Base-by-base conservation (phyloP, 2,888 invertebrate species). In the Caenorhabditis sp. region DNA sequence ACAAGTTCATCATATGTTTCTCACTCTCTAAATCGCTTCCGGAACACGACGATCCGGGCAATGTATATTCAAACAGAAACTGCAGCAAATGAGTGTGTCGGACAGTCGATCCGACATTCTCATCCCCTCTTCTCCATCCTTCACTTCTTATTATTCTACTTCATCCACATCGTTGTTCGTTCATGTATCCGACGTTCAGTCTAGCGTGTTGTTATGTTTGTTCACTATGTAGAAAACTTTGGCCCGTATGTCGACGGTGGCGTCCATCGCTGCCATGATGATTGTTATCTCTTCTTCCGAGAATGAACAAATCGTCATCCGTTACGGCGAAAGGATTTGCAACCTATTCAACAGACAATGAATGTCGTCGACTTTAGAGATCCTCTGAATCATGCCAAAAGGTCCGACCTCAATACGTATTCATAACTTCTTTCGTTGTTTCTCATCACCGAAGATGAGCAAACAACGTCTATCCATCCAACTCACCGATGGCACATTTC, bases 21-120 rank as follows among this genome's bases (percentile, higher is more conserved):
- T 76, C 76, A 76, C 72, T 66, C 69, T 82, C 73, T 66, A 72
- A 72, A 66, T 75, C 68, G 64, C 49, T 77, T 82, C 72, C 82
- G 72, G 77, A 77, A 69, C 77, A 59, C 63, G n/a, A 28, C 31
- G 35, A 31, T 47, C 47, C 47, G 7, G 19, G 2, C 6, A 28
- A 66, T 41, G 28, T 74, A 56, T 74, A 58, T 38, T 26, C 74
- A 54, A 35, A 59, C 22, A 19, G 47, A 64, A 54, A 66, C 51
- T 66, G 59, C 56, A 77, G 69, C 70, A 77, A 77, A 77, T 77
- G 77, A 77, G 77, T 73, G 66, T 80, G 61, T 75, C 70, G 64
- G 61, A 54, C 68, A 51, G 68, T 77, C 38, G 38, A 31, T 79
- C 70, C 51, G 35, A 72, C 59, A 61, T 24, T 56, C 63, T 63